phyloP scores from a whole-genome alignment of 2,888 invertebrate genomes.

The Chironomus tentans region DNA sequence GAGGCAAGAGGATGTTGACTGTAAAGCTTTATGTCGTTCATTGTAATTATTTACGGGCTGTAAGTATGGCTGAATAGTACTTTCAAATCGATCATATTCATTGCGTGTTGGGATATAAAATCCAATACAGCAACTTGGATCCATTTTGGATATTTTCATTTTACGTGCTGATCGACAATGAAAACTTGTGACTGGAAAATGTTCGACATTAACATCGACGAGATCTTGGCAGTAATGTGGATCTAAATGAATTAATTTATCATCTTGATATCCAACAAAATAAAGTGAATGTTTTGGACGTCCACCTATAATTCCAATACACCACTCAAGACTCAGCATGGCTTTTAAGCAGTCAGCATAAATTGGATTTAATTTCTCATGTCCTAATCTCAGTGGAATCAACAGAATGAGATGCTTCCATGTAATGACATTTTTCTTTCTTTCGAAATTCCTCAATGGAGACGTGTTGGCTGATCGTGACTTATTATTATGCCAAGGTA shows the following conservation, averaged over 20 bases:
- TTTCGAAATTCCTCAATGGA: constrained; percentile 28
- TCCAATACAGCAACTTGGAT: constrained; percentile 85
- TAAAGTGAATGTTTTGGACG: constrained; percentile 87
- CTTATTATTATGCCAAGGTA: constrained; percentile 36
- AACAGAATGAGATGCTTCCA: constrained; percentile 76
- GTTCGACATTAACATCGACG: constrained; percentile 71
- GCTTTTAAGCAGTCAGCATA: constrained; percentile 76
- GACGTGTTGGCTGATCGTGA: neutral
- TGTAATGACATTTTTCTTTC: constrained; percentile 40
- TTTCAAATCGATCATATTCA: constrained; percentile 68
- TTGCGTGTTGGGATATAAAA: constrained; percentile 71
- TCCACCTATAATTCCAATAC: constrained; percentile 88
- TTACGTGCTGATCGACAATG: constrained; percentile 82
- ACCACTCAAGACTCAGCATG: constrained; percentile 68
- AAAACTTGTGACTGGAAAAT: constrained; percentile 69
- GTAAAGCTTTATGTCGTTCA: constrained; percentile 4
- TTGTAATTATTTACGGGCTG: constrained; percentile 42
- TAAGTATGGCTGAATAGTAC: constrained; percentile 55
- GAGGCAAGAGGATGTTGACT: neutral
- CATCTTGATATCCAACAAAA: constrained; percentile 89
- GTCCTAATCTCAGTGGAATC: constrained; percentile 79
- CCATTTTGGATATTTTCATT: constrained; percentile 75
- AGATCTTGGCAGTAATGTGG: constrained; percentile 92
- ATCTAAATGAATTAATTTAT: constrained; percentile 83
- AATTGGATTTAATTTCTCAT: constrained; percentile 73